Evolutionary conservation across 37 sponge, comb jelly and placozoan species (phyloP), one percentile per base, ranked within the genome.

Genomic region (Diacarnus erythraeanus): DNA sequence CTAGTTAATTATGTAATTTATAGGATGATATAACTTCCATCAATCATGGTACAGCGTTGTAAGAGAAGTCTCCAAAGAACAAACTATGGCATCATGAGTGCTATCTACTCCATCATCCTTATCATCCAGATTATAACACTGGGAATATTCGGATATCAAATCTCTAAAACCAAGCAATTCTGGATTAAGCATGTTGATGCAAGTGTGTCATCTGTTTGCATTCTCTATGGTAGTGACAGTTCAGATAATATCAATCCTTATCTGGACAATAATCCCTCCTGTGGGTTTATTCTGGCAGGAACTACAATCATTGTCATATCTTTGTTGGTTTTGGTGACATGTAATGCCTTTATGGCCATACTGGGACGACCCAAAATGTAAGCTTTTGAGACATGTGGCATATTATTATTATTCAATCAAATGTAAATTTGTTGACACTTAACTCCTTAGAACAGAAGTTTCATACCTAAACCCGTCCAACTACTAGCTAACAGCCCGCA

Each of bases 321-420:
- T 5, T 31, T 65, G 34, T 6, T 65, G 27, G 3, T 31, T 2
- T 65, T 31, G 66, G 33, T 65, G 15, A 30, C 9, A 2, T 2
- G 17, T 8, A 3, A 65, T 6, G 66, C 31, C 3, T 34, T 31
- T 35, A 65, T 65, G 66, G 66, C 33, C 2, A 15, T 30, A 17
- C 34, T 65, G 5, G 66, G 66, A 65, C 30, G 34, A 30, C 66
- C 66, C 29, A 31, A 30, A 65, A 65, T 65, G 66, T 65, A 65
- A 65, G 34, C 9, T 15, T 60, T 60, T 54, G 17, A 20, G 10
- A 17, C 17, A 20, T 54, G 17, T 54, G 56, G 17, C 17, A 54
- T 10, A 54, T 54, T 20, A 54, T 17, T 54, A 4, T 4, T 59
- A n/a, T n/a, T 54, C 56, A 10, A 54, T 54, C 17, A 54, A 20